These are phyloP conservation scores for Pelvicachromis taeniatus DNA, from an alignment of 2,113 vertebrate species.

Conservation along the genomic window DNA sequence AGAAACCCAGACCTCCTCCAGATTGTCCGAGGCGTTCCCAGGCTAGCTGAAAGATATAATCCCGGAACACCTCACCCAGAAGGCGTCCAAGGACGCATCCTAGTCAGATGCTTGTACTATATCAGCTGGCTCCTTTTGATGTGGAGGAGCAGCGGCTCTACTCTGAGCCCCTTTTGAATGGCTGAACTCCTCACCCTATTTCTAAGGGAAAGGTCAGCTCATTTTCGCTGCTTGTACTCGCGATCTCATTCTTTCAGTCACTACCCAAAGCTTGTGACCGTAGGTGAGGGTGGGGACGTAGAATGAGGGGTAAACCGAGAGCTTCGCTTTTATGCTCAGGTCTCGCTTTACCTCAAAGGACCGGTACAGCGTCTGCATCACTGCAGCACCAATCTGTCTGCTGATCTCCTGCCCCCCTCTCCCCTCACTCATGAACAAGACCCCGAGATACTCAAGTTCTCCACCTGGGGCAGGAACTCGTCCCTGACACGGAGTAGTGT, in stretches of 20 bases:
- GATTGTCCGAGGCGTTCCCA: rapidly evolving
- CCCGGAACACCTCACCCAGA: neutral
- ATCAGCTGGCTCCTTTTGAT: neutral
- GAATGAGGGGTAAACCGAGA: neutral
- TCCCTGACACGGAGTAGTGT: neutral
- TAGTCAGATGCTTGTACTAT: neutral
- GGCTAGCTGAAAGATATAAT: too few relatives aligned
- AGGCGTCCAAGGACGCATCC: neutral
- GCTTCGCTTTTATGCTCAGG: neutral
- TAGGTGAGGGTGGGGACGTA: too few relatives aligned
- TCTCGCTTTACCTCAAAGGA: too few relatives aligned
- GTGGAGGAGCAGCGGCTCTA: neutral
- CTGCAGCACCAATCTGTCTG: neutral
- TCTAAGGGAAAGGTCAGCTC: neutral
- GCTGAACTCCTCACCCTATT: rapidly evolving
- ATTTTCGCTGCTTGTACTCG: rapidly evolving
- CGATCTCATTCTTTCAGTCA: neutral
- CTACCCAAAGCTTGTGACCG: neutral
- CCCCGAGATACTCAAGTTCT: neutral
- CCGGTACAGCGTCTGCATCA: rapidly evolving
- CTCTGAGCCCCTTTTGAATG: neutral
- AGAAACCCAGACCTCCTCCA: neutral
- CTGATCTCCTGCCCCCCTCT: neutral
- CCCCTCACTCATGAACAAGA: neutral
- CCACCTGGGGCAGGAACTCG: rapidly evolving